Conservation (phyloP, 2,113 vertebrate species). For the Rhegmatorhina hoffmannsi region DNA sequence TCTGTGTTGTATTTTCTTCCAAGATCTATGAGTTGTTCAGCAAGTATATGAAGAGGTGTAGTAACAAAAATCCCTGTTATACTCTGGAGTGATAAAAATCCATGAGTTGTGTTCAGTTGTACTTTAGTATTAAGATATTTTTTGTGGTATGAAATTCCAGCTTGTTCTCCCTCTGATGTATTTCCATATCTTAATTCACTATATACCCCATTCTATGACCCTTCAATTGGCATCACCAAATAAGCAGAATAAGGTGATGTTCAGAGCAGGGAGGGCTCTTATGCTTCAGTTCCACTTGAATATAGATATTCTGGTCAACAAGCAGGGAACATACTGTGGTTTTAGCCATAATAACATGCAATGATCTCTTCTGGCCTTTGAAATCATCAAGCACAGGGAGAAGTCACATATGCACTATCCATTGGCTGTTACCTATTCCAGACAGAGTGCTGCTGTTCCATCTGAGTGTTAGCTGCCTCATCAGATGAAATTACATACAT, state of each 20-base stretch:
- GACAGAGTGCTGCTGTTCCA: conserved; percentile 11
- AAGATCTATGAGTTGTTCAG: neutral
- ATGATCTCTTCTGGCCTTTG: neutral
- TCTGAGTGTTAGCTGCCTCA: conserved; percentile 50
- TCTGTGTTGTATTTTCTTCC: neutral
- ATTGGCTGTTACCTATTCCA: neutral
- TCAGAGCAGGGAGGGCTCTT: neutral
- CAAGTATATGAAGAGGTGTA: neutral
- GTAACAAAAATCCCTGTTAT: neutral
- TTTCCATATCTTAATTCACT: neutral
- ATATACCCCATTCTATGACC: neutral
- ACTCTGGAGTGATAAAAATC: neutral
- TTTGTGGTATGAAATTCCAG: neutral
- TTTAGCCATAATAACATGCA: neutral
- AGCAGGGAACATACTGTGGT: neutral
- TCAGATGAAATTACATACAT: conserved; percentile 39
- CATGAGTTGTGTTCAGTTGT: neutral
- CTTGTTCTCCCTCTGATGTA: neutral
- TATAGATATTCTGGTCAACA: neutral
- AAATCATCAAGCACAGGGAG: neutral
- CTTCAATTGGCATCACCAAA: neutral
- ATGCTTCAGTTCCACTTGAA: neutral
- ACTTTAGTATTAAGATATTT: neutral
- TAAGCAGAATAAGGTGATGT: neutral
- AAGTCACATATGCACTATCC: neutral